These are phyloP conservation scores for Ypsolopha sequella DNA, from an alignment of 2,888 invertebrate species.

Conservation along the genomic window DNA sequence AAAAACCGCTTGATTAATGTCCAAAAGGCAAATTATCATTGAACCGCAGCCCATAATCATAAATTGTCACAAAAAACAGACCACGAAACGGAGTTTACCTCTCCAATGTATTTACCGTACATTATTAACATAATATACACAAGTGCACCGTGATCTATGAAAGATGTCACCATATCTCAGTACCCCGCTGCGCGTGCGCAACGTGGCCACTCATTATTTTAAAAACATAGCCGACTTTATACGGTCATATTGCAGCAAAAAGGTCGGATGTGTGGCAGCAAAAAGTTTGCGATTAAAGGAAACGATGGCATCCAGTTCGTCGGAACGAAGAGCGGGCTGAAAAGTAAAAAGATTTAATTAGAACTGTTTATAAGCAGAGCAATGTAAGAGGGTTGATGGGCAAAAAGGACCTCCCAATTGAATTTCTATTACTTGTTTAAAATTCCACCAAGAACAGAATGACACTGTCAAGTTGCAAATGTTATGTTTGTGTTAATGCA, in stretches of 20 bases:
- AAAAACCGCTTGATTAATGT: not conserved
- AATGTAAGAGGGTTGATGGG: no score
- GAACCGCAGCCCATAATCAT: not conserved
- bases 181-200: constrained; percentile 24
- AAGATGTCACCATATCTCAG: constrained; percentile 21
- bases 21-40: not conserved
- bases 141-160: constrained; percentile 21
- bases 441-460: no score
- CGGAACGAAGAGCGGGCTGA: not conserved
- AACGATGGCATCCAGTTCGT: not conserved
- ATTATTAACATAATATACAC: constrained; percentile 10
- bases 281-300: not conserved
- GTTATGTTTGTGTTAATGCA: no score
- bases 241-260: constrained; percentile 4
- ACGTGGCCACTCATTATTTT: constrained; percentile 18
- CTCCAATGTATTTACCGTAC: not conserved
- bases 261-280: not conserved
- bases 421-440: no score
- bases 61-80: not conserved
- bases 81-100: not conserved
- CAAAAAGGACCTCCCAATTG: no score
- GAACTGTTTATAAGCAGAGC: no score
- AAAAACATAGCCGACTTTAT: constrained; percentile 9
- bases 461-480: no score
- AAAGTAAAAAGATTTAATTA: not conserved